A percentile compares a stretch with the other conserved stretches of the same genome.
Conservation (phyloP, 2,888 invertebrate species). For the Invenusta paracnida region DNA sequence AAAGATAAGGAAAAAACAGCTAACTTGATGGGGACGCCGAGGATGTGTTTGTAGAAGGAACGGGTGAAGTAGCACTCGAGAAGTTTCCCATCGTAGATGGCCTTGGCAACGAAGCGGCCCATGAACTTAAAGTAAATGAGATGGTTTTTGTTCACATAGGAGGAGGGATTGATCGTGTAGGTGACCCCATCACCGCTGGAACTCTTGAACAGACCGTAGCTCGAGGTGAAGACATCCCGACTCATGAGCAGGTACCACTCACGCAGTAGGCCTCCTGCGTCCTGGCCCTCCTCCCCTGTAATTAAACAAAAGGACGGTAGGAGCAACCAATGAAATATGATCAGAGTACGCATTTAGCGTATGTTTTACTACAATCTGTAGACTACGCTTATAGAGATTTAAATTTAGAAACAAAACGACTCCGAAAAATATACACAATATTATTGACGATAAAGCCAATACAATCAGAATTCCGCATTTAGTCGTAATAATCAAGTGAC, state of each 20-base stretch:
- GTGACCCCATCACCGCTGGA: conserved; percentile 84
- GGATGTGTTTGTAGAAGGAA: conserved; percentile 84
- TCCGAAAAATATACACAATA: too few species aligned
- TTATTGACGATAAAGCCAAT: too few species aligned
- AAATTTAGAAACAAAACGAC: too few species aligned
- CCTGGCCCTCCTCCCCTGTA: conserved; percentile 81
- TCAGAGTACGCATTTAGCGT: too few species aligned
- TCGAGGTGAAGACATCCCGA: conserved; percentile 83
- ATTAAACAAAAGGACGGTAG: too few species aligned
- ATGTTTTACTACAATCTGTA: too few species aligned
- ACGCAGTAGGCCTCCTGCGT: conserved; percentile 78
- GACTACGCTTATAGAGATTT: too few species aligned
- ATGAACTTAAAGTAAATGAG: conserved; percentile 86
- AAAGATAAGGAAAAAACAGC: too few species aligned
- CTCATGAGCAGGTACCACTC: conserved; percentile 86
- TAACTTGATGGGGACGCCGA: too few species aligned
- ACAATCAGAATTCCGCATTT: too few species aligned
- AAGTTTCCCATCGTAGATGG: conserved; percentile 82
- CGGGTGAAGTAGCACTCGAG: conserved; percentile 84
- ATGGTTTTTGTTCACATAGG: conserved; percentile 84
- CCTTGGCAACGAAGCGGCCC: conserved; percentile 82
- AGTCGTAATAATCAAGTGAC: too few species aligned
- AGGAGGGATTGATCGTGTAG: conserved; percentile 83
- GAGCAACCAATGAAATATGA: too few species aligned
- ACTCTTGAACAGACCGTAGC: conserved; percentile 82